Base-by-base conservation (phyloP, 2,797 vertebrate species). In the Thalassophryne amazonica region DNA sequence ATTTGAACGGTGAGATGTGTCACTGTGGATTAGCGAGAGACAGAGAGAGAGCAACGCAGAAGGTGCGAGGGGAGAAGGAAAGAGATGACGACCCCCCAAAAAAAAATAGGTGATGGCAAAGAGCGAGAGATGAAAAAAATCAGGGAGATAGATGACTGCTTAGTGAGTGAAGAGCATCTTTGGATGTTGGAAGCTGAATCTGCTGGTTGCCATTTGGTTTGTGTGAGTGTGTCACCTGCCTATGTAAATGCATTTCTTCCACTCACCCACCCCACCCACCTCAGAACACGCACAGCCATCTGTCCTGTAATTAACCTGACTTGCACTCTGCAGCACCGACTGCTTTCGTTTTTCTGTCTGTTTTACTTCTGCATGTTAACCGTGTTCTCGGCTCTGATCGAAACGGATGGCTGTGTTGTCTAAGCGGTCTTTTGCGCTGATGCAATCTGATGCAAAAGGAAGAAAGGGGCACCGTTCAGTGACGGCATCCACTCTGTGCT, bases 221-320 rank as follows among this genome's bases (percentile, higher is more conserved):
- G 20, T 14, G 2, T 35, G 5, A 42, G 15, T 37, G 9, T 35
- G 32, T 51, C n/a, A 27, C 13, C 30, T 16, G 19, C 41, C 37
- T 47, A 36, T 72, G 21, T 51, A 53, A 45, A 40, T 38, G 28
- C 7, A 51, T 56, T 52, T 24, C 21, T 32, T 58, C 47, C 30
- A 46, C 34, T 54, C 53, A 58, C 56, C 48, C 62, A 65, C 50
- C 71, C 74, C 63, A 72, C 62, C 59, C 45, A 39, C 38, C 34
- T 41, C 40, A 32, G 52, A 27, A 32, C 47, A 29, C 49, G 49
- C 65, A 81, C 82, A 65, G 69, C 89, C 86, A 90, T 88, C 87
- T 90, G 89, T 87, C 80, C 61, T 12, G 78, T 88, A 85, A 91
- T 91, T 89, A 91, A 90, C 89, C 87, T 79, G 69, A 76, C 60